These are phyloP conservation scores for Phenganax marumi DNA, from an alignment of 92 coral and sea anemone species.

Conservation along the genomic window DNA sequence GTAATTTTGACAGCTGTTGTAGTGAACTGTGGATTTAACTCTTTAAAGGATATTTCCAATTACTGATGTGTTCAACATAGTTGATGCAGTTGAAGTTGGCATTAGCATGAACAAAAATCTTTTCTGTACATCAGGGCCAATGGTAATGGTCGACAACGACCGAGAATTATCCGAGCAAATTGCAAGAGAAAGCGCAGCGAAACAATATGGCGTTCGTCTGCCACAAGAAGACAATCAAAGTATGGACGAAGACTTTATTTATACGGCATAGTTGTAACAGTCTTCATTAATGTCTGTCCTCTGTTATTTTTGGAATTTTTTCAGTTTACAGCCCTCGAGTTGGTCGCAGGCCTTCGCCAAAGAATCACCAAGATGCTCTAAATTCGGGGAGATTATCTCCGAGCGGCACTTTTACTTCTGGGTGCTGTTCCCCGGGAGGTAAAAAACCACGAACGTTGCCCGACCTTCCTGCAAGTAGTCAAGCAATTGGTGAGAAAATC, in stretches of 20 bases:
- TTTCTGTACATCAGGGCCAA: neutral
- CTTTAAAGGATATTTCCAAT: neutral
- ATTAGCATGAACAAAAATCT: too few relatives aligned
- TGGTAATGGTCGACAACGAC: slow-evolving; percentile 12
- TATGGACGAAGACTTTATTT: neutral
- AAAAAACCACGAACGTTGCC: slow-evolving; percentile 91
- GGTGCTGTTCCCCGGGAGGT: slow-evolving; percentile 82
- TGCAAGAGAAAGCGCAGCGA: neutral
- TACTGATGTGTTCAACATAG: neutral
- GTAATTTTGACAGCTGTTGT: too few relatives aligned
- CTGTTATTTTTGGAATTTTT: neutral
- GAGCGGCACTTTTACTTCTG: slow-evolving; percentile 57
- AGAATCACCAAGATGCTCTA: slow-evolving; percentile 8
- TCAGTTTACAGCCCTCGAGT: slow-evolving; percentile 23
- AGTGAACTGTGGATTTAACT: too few relatives aligned
- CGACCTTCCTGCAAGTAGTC: slow-evolving; percentile 82
- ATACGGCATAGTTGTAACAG: too few relatives aligned
- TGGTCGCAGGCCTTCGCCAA: neutral
- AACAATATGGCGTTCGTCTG: slow-evolving; percentile 12
- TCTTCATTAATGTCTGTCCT: neutral
- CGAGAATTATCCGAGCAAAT: slow-evolving; percentile 2
- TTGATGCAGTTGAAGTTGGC: too few relatives aligned
- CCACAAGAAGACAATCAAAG: neutral
- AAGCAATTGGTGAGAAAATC: slow-evolving; percentile 80
- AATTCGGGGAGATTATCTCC: slow-evolving; percentile 18